These are phyloP conservation scores for Phrynocephalus guinanensis DNA, from an alignment of 2,797 vertebrate species.

Conservation along the genomic window DNA sequence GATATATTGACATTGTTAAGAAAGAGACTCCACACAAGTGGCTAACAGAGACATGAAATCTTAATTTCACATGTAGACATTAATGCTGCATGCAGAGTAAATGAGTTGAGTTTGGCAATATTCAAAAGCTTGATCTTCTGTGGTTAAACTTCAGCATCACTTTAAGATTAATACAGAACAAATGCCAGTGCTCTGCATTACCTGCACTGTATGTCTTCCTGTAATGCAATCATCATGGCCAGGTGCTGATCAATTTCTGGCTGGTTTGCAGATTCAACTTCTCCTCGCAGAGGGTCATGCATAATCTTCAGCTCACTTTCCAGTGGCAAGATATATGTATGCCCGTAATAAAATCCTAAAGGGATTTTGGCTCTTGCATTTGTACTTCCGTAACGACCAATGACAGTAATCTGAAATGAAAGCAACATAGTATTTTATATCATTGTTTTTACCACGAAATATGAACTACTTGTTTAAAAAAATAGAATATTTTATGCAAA, in stretches of 20 bases:
- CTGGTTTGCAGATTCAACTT: constrained; percentile 90
- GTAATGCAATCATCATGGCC: constrained; percentile 96
- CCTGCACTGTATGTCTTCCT: constrained; percentile 99
- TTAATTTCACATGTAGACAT: neutral
- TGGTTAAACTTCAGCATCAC: too few relatives aligned
- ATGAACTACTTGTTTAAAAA: neutral
- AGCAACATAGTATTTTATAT: neutral
- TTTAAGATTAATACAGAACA: neutral
- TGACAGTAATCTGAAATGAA: constrained; percentile 92
- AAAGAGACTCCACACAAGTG: constrained; percentile 19
- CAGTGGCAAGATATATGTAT: constrained; percentile 97
- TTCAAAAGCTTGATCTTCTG: neutral
- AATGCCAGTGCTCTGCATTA: constrained; percentile 63
- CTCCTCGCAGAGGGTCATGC: constrained; percentile 93
- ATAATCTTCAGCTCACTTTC: constrained; percentile 97
- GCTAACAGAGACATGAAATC: constrained; percentile 32
- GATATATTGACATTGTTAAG: neutral
- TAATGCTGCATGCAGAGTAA: neutral
- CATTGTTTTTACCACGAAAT: constrained; percentile 26
- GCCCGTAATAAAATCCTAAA: constrained; percentile 96
- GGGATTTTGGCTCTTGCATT: constrained; percentile 98
- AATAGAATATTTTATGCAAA: neutral
- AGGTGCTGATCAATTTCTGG: constrained; percentile 97
- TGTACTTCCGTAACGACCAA: constrained; percentile 97
- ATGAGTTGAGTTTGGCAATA: neutral